Evolutionary conservation across 2,888 invertebrate species (phyloP), one percentile per base, ranked within the genome.

Genomic region (Xylophagus ater): DNA sequence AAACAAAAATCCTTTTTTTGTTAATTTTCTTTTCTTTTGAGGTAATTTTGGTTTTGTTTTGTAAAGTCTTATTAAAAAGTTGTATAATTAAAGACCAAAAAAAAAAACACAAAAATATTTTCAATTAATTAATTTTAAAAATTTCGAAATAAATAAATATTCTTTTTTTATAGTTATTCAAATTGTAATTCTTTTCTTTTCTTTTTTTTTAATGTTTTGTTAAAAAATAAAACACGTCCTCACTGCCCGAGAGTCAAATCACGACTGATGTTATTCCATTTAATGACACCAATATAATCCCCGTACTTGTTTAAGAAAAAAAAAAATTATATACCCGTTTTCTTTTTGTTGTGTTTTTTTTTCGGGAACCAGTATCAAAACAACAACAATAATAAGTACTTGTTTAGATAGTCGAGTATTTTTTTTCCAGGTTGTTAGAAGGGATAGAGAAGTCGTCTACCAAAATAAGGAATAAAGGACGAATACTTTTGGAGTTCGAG

Each of bases 251-350:
- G 60, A 58, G 59, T 53, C 60, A 59, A 62, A 62, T 60, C 62
- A 62, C 62, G 59, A 62, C 60, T 62, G 62, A 57, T 58, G 57
- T 54, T 53, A 58, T 60, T 57, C 54, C 56, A 53, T 53, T 45
- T 45, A 42, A 42, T 42, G 45, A 37, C 40, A 37, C 45, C 32
- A 36, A 45, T 45, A 42, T 42, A 44, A 44, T 44, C 42, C 50
- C 53, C 57, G n/a, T n/a, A 59, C 54, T 57, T 56, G 58, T 50
- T 50, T 50, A 50, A 46, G 17, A 23, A 25, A 20, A 29, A 14
- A 25, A 39, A 14, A 21, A n/a, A 10, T 52, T 55, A 56, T 49
- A 55, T 55, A 55, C 56, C 56, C 56, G 56, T 56, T 56, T 55
- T 49, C 53, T 55, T 53, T 56, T 56, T 46, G 49, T 52, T 55